Evolutionary conservation across 2,888 invertebrate genomes (phyloP).

Genomic region (Hermaeophaga mercurialis): DNA sequence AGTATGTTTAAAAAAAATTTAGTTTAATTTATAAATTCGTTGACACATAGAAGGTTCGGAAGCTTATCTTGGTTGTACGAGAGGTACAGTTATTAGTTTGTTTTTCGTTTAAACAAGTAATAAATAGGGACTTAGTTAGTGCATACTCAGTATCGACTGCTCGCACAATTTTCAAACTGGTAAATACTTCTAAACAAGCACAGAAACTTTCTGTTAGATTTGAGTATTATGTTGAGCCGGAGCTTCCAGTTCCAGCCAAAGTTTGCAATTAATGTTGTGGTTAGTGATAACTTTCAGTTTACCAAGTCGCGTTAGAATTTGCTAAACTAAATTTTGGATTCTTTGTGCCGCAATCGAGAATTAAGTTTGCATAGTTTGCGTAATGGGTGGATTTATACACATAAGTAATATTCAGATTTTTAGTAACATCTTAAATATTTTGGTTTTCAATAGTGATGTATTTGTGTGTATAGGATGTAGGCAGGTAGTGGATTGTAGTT

Average conservation of each 20-base stretch:
- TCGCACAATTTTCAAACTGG: conserved; percentile 13
- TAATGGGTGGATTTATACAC: not conserved
- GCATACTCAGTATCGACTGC: conserved; percentile 5
- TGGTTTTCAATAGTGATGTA: no score
- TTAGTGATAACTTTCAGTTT: conserved; percentile 20
- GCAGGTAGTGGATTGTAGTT: no score
- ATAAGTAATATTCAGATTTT: no score
- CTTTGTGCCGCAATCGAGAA: conserved; percentile 9
- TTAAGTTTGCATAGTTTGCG: conserved; percentile 12
- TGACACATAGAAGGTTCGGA: no score
- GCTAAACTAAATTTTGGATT: conserved; percentile 8
- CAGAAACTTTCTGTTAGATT: conserved; percentile 15
- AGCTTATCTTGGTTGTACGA: no score
- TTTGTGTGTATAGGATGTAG: no score
- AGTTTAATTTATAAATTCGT: no score
- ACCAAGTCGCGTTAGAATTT: conserved; percentile 3
- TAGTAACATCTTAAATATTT: no score
- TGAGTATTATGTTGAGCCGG: conserved; percentile 19
- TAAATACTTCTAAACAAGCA: conserved; percentile 14
- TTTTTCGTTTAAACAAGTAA: no score
- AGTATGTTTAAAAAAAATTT: no score
- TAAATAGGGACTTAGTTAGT: no score
- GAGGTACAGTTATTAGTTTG: no score
- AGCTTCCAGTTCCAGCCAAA: conserved; percentile 16
- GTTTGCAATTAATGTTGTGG: conserved; percentile 22